Conservation (phyloP, 2,113 vertebrate genomes). For the Rafetus swinhoei region DNA sequence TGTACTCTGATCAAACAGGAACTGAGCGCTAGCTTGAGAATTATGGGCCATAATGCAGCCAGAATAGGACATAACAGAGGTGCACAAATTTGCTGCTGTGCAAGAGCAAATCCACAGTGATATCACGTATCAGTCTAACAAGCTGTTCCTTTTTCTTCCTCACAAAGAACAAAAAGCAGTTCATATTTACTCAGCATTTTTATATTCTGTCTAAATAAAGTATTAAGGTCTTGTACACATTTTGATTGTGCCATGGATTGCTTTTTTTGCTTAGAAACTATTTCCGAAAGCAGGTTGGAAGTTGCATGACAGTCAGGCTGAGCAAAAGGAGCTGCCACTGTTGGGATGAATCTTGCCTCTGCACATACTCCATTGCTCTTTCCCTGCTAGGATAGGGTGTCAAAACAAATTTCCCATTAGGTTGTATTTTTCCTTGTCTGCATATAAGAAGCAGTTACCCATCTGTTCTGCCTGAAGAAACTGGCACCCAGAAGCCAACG, state of each 20-base stretch:
- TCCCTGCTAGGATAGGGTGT: background rate
- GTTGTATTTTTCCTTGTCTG: background rate
- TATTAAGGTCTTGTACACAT: background rate
- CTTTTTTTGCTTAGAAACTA: background rate
- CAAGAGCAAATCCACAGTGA: background rate
- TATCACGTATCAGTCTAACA: background rate
- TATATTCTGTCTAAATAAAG: background rate
- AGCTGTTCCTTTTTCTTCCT: background rate
- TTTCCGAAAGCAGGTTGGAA: background rate
- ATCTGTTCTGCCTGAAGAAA: background rate
- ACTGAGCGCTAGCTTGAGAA: background rate
- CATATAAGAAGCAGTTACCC: background rate
- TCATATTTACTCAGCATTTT: background rate
- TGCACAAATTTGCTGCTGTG: rapidly evolving
- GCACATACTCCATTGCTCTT: rapidly evolving
- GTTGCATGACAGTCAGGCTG: background rate
- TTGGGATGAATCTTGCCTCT: background rate
- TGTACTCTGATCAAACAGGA: background rate
- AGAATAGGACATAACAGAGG: rapidly evolving
- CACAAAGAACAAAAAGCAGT: background rate
- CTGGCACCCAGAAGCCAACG: background rate
- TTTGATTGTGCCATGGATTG: background rate
- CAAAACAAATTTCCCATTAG: background rate
- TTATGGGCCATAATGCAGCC: background rate
- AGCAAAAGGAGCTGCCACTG: background rate